Base-by-base conservation (phyloP, 1,140 invertebrate genomes). In the Heliconius congener region DNA sequence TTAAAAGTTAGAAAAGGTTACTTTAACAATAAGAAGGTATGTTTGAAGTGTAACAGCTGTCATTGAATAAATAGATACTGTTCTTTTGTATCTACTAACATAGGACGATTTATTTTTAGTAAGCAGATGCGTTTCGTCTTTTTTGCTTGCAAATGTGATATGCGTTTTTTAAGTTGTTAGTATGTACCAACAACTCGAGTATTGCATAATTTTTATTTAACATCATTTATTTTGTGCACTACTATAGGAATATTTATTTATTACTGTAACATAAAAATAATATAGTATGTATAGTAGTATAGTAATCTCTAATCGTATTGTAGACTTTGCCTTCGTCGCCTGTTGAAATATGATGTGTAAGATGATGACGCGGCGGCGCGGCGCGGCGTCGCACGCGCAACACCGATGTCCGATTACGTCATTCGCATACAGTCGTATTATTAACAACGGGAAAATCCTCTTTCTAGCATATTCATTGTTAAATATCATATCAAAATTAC, bases 351-450 rank as follows among this genome's bases (percentile, higher is more conserved):
- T 70, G 57, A 11, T 70, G 57, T 60, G 74, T 75, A n/a, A 66
- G 16, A 60, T 16, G 74, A 70, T 76, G 74, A 76, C 74, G 74
- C 39, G 37, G 19, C 71, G 71, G 16, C 30, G 16, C 60, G n/a
- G n/a, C 74, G 16, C 74, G n/a, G 13, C 74, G 73, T 37, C 73
- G 74, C 74, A 76, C 60, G 57, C 74, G 74, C 74, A 76, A 76
- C n/a, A 70, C 39, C n/a, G 37, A 60, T 70, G 74, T 42, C 27
- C 39, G 74, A 71, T 76, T 76, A 76, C 74, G 74, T 76, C 74
- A 76, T 71, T 19, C 23, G 37, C 13, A 71, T 13, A 71, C 23
- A 60, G 57, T 76, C 42, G 73, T 8, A 70, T 19, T 46, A 39
- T 30, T 70, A 76, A 18, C 13, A 74, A 37, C n/a, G 55, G 74